Evolutionary conservation across 2,888 invertebrate species (phyloP).

Genomic region (Papilio demoleus): DNA sequence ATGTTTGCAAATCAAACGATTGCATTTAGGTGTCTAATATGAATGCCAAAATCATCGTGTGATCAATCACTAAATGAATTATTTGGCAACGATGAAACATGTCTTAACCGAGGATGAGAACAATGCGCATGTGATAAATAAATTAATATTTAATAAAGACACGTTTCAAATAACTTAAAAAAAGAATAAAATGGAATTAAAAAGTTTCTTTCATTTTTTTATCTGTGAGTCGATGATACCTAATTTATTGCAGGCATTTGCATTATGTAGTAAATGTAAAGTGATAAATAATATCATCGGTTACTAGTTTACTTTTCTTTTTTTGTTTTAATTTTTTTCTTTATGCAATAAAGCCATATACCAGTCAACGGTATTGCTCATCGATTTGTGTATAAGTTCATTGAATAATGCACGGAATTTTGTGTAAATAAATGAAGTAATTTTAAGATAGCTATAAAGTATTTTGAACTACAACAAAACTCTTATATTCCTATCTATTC

Average conservation of each 20-base stretch:
- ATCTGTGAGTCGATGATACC: not conserved
- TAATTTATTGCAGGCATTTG: not conserved
- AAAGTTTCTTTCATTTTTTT: no score
- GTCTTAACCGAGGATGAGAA: not conserved
- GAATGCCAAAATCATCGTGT: constrained; percentile 30
- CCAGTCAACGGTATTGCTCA: constrained; percentile 18
- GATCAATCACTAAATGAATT: constrained; percentile 33
- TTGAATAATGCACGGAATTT: constrained; percentile 32
- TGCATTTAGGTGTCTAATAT: constrained; percentile 34
- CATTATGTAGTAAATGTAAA: not conserved
- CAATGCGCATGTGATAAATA: constrained; percentile 7
- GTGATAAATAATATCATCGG: constrained; percentile 6
- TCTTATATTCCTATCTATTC: constrained; percentile 33
- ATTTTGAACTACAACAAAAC: constrained; percentile 30
- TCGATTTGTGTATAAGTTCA: constrained; percentile 26
- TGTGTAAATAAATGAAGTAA: constrained; percentile 35
- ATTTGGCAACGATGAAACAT: constrained; percentile 32
- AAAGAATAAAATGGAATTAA: no score
- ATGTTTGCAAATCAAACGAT: constrained; percentile 35
- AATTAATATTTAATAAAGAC: not conserved
- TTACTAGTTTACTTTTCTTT: not conserved
- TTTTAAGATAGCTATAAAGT: constrained; percentile 34
- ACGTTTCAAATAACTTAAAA: not conserved
- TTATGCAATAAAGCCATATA: constrained; percentile 27
- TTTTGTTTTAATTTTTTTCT: constrained; percentile 22